Evolutionary conservation across 2,797 vertebrate species (phyloP).

Genomic region (Eleutherodactylus coqui): DNA sequence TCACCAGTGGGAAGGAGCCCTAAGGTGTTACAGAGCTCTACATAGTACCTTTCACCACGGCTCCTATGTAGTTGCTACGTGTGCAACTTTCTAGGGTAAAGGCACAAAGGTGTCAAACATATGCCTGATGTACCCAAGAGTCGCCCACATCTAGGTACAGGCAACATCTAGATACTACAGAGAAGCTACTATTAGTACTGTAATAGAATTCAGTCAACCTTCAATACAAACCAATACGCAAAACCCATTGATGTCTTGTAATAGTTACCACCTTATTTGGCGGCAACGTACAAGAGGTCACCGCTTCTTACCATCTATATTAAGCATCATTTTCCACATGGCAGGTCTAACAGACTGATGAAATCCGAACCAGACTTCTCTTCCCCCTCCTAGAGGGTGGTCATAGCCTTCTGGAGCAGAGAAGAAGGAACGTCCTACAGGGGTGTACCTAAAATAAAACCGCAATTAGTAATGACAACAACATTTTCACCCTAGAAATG

Average conservation of each 20-base stretch:
- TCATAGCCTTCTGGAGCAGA: constrained; percentile 97
- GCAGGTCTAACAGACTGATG: constrained; percentile 98
- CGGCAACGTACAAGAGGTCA: neutral
- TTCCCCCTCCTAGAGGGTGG: constrained; percentile 94
- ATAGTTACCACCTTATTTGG: neutral
- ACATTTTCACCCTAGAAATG: neutral
- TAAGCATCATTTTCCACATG: constrained; percentile 99
- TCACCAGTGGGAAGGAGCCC: too few species aligned
- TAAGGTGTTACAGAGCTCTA: neutral
- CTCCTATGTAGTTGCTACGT: neutral
- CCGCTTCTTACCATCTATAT: constrained; percentile 91
- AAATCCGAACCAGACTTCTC: constrained; percentile 99
- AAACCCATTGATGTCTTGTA: neutral
- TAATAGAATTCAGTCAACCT: neutral
- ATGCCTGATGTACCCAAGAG: neutral
- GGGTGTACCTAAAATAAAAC: constrained; percentile 87
- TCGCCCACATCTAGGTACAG: neutral
- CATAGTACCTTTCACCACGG: neutral
- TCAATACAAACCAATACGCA: neutral
- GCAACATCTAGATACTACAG: neutral
- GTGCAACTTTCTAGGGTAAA: neutral
- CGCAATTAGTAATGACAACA: neutral
- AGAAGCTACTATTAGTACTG: neutral
- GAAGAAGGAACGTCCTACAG: constrained; percentile 98
- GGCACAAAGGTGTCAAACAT: neutral